Conservation (phyloP, 2,888 invertebrate genomes). For the Drosophila trichaetosa region DNA sequence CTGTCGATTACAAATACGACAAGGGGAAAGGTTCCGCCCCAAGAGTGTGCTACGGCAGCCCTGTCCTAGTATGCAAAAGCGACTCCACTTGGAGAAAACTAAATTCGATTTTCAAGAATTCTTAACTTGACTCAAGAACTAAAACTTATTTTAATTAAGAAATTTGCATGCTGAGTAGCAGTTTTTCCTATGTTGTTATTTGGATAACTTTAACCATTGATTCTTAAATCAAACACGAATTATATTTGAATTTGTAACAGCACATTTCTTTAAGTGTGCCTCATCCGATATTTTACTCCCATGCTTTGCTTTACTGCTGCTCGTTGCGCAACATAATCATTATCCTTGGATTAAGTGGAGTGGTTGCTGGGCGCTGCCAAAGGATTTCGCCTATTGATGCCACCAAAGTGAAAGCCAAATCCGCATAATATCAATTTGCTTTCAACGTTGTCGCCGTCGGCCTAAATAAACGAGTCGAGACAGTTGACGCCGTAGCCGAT, state of each 20-base stretch:
- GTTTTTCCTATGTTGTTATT: too few relatives aligned
- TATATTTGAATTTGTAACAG: neutral
- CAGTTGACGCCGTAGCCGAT: slow-evolving; percentile 44
- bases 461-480: slow-evolving; percentile 70
- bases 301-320: slow-evolving; percentile 8
- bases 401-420: slow-evolving; percentile 79
- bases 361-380: slow-evolving; percentile 48
- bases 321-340: slow-evolving; percentile 78
- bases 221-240: neutral
- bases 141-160: neutral
- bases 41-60: slow-evolving; percentile 22
- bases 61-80: slow-evolving; percentile 64
- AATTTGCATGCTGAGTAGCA: neutral
- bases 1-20: slow-evolving; percentile 76
- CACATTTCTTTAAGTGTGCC: slow-evolving; percentile 6
- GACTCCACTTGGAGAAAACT: slow-evolving; percentile 2
- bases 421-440: slow-evolving; percentile 83
- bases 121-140: neutral
- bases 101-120: neutral
- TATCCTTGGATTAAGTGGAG: slow-evolving; percentile 79
- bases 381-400: slow-evolving; percentile 80
- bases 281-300: slow-evolving; percentile 6
- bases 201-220: neutral
- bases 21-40: slow-evolving; percentile 3
- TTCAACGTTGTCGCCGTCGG: slow-evolving; percentile 70